Evolutionary conservation across 2,888 invertebrate genomes (phyloP).

Genomic region (Lapara coniferarum): DNA sequence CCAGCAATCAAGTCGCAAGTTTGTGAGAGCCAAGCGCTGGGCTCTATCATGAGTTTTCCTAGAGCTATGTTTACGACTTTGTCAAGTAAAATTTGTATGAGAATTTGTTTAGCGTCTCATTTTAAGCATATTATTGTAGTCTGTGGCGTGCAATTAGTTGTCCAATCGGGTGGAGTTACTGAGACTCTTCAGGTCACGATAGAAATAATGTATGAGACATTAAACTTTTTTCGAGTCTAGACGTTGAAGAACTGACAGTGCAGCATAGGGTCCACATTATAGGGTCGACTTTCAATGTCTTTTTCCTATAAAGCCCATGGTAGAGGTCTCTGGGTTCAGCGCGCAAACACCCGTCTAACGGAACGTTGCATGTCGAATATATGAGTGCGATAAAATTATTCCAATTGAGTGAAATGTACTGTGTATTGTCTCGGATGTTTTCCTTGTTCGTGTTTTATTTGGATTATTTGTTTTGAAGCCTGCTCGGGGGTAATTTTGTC

Average conservation of each 20-base stretch:
- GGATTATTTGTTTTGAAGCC: neutral
- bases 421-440: neutral
- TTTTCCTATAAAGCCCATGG: neutral
- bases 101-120: too few species aligned
- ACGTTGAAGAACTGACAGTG: too few species aligned
- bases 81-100: neutral
- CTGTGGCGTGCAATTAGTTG: too few species aligned
- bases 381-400: slow-evolving; percentile 10
- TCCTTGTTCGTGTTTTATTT: slow-evolving; percentile 8
- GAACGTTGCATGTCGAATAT: slow-evolving; percentile 5
- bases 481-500: neutral
- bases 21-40: slow-evolving; percentile 1
- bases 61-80: neutral
- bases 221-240: too few species aligned
- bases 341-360: neutral
- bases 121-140: too few species aligned
- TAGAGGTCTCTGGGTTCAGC: neutral
- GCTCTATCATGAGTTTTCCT: neutral
- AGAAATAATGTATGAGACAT: too few species aligned
- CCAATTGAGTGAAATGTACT: slow-evolving; percentile 5
- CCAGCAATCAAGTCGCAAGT: slow-evolving; percentile 6
- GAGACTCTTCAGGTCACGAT: too few species aligned
- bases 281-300: too few species aligned
- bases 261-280: too few species aligned
- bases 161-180: too few species aligned